phyloP scores from a whole-genome alignment of 2,113 vertebrate species.

The Centropristis striata region DNA sequence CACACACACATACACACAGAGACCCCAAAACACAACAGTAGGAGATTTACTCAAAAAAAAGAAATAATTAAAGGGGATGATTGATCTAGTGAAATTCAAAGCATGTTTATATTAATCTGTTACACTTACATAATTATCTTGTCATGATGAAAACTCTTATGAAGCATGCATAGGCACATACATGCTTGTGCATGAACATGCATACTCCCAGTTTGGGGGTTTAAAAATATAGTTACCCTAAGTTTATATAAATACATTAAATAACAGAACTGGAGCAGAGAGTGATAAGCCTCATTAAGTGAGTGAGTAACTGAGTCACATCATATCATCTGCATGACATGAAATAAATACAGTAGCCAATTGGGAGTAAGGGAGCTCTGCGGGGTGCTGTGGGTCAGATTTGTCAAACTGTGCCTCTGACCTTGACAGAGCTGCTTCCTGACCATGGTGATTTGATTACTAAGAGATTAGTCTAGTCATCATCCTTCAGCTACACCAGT shows the following conservation, averaged over 20 bases:
- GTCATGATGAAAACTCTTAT: no score
- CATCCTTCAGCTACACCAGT: background rate
- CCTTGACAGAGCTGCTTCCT: constrained; percentile 13
- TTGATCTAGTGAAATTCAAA: no score
- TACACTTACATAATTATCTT: no score
- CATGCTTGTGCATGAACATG: no score
- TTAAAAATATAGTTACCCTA: no score
- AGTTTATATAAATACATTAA: background rate
- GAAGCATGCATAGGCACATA: no score
- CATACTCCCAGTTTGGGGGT: no score
- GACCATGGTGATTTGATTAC: background rate
- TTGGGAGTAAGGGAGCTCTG: constrained; percentile 14
- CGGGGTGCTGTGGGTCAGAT: constrained; percentile 4
- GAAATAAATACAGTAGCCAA: constrained; percentile 2
- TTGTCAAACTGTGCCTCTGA: constrained; percentile 9
- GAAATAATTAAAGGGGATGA: no score
- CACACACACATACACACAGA: no score
- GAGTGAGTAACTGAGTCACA: constrained; percentile 5
- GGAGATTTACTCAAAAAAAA: no score
- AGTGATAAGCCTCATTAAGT: background rate
- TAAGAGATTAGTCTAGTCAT: background rate
- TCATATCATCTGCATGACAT: constrained; percentile 17
- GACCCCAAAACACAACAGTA: no score
- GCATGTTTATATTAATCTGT: no score
- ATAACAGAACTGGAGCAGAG: background rate